Percentiles rank a stretch among this genome's conserved stretches.
These are phyloP conservation scores for Percopsis transmontana DNA, from an alignment of 2,113 vertebrate species.

Conservation along the genomic window DNA sequence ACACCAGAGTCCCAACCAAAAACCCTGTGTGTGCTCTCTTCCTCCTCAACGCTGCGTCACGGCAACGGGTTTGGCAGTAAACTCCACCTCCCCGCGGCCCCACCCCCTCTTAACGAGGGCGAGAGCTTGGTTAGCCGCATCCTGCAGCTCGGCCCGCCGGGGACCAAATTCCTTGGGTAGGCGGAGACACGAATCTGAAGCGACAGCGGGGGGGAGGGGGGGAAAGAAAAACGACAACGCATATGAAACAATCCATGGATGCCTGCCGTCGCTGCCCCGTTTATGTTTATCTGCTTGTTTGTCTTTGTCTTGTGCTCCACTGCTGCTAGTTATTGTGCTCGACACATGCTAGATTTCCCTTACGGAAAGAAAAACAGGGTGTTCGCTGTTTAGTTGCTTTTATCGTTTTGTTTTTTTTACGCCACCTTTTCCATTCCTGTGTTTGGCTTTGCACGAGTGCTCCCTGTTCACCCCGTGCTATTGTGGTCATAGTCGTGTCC, in stretches of 20 bases:
- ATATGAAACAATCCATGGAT: constrained; percentile 93
- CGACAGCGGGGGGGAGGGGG: not conserved
- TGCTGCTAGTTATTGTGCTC: not conserved
- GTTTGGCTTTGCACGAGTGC: constrained; percentile 78
- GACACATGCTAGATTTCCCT: not conserved
- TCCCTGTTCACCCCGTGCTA: constrained; percentile 51
- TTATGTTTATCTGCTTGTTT: constrained; percentile 45
- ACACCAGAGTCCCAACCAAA: constrained; percentile 14
- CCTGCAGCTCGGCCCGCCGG: constrained; percentile 99
- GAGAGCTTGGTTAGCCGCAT: constrained; percentile 99
- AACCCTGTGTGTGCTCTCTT: constrained; percentile 84
- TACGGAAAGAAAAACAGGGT: too few species aligned
- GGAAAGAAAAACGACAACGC: constrained; percentile 48
- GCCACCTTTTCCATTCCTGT: constrained; percentile 75
- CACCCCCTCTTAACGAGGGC: constrained; percentile 99
- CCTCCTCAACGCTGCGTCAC: constrained; percentile 92
- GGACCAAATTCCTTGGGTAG: constrained; percentile 99
- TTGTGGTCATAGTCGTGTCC: constrained; percentile 41
- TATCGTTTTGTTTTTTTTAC: constrained; percentile 15
- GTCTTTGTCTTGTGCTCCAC: not conserved
- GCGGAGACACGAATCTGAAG: constrained; percentile 67
- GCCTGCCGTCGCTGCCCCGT: constrained; percentile 81
- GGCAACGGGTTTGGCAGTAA: constrained; percentile 91
- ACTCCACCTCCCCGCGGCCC: constrained; percentile 98
- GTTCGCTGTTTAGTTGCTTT: not conserved